phyloP scores from a whole-genome alignment of 1,140 invertebrate genomes.

The Trachymyrmex cornetzi region DNA sequence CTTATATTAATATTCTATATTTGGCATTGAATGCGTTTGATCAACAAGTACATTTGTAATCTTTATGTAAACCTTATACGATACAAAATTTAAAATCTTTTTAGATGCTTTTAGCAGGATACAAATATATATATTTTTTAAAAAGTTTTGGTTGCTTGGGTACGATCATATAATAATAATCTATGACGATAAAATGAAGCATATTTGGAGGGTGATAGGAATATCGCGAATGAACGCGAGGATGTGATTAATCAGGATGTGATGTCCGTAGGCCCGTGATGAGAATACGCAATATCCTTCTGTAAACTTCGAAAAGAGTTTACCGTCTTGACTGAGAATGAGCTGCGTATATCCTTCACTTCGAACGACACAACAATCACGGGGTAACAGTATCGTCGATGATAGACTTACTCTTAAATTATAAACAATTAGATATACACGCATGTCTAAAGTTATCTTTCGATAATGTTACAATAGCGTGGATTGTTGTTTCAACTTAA shows the following conservation, averaged over 20 bases:
- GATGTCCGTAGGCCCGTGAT: slow-evolving; percentile 58
- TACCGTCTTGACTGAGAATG: background rate
- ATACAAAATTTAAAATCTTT: background rate
- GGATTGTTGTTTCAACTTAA: slow-evolving; percentile 16
- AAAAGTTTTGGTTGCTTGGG: background rate
- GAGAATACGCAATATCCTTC: slow-evolving; percentile 15
- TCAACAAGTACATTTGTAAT: background rate
- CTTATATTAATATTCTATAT: background rate
- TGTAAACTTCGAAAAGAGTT: slow-evolving; percentile 26
- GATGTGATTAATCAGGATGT: slow-evolving; percentile 20
- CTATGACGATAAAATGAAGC: slow-evolving; percentile 4
- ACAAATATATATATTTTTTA: background rate
- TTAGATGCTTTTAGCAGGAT: background rate
- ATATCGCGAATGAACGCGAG: slow-evolving; percentile 24
- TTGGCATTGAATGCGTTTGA: background rate
- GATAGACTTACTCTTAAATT: slow-evolving; percentile 60
- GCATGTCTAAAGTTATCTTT: slow-evolving; percentile 43
- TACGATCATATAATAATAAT: slow-evolving; percentile 19
- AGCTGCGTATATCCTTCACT: background rate
- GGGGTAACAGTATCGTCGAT: background rate
- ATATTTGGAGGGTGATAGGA: background rate
- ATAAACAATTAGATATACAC: slow-evolving; percentile 44
- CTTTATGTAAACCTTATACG: background rate
- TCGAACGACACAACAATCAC: slow-evolving; percentile 26
- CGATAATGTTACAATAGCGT: slow-evolving; percentile 51